Conservation (phyloP, 1,140 invertebrate species). For the Heliconius hewitsoni region DNA sequence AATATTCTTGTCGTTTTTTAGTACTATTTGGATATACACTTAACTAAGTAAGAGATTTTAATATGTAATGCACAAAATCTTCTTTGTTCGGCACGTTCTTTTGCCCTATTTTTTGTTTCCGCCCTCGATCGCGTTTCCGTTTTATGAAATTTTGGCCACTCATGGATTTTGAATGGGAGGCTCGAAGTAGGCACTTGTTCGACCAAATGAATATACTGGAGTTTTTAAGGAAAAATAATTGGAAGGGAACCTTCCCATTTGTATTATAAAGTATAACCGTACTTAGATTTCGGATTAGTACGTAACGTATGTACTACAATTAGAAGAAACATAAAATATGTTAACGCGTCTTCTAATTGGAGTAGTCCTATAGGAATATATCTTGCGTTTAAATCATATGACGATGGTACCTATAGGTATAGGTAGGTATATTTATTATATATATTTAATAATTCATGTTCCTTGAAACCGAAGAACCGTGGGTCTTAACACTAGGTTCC, state of each 20-base stretch:
- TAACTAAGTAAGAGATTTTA: neutral
- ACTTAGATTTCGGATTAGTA: no score
- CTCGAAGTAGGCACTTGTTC: conserved; percentile 35
- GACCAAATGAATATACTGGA: conserved; percentile 27
- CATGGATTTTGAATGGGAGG: conserved; percentile 25
- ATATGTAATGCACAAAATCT: no score
- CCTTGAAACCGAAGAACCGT: neutral
- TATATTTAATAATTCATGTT: neutral
- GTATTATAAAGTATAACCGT: neutral
- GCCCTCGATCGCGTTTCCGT: conserved; percentile 4
- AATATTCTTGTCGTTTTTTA: no score
- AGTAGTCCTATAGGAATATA: no score
- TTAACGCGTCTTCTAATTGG: no score
- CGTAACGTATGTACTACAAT: no score
- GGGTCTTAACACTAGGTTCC: no score
- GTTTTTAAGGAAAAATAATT: conserved; percentile 30
- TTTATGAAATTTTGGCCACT: conserved; percentile 33
- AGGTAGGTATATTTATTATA: no score
- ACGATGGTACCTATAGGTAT: no score
- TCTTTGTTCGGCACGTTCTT: neutral
- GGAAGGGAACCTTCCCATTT: conserved; percentile 18
- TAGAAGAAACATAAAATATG: no score
- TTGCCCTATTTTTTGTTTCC: neutral
- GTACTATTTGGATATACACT: no score
- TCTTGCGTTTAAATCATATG: neutral